Conservation (phyloP, 1,140 invertebrate species). For the Drosophila tropicalis region DNA sequence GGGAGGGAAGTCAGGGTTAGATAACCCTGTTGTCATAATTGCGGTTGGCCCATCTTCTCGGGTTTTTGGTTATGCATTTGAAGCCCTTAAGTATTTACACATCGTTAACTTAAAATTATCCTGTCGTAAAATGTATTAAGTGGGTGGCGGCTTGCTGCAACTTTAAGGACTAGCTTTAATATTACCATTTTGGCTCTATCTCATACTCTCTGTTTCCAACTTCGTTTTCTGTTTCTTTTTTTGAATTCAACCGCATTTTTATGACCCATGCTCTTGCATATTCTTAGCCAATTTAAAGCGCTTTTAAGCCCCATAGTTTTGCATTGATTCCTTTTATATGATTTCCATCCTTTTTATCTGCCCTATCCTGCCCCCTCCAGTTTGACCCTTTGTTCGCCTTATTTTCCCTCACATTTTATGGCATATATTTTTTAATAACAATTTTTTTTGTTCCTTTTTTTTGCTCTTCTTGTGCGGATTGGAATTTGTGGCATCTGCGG, state of each 20-base stretch:
- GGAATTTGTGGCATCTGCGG: conserved; percentile 77
- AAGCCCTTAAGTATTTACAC: conserved; percentile 75
- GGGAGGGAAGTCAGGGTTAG: too few relatives aligned
- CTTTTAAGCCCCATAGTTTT: conserved; percentile 75
- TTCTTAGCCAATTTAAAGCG: conserved; percentile 74
- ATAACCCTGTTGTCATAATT: conserved; percentile 63
- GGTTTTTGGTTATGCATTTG: conserved; percentile 53
- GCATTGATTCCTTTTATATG: conserved; percentile 76
- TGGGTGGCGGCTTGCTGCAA: conserved; percentile 1
- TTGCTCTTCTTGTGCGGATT: conserved; percentile 46
- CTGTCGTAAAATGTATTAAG: conserved; percentile 49
- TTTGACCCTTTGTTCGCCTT: background rate
- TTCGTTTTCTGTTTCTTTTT: conserved; percentile 27
- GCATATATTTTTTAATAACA: conserved; percentile 69
- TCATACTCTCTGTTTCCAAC: conserved; percentile 16
- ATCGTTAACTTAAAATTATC: conserved; percentile 77
- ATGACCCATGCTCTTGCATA: conserved; percentile 73
- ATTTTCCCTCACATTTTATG: conserved; percentile 46
- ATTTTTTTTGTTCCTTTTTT: conserved; percentile 35
- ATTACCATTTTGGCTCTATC: conserved; percentile 15
- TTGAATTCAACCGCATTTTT: conserved; percentile 67
- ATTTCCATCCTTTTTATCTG: conserved; percentile 60
- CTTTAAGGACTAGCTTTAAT: conserved; percentile 13
- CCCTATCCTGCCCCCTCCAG: background rate
- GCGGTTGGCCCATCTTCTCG: conserved; percentile 43